A percentile compares a stretch with the other conserved stretches of the same genome.
These are phyloP conservation scores for Limulus polyphemus DNA, from an alignment of 2,888 invertebrate species.

Conservation along the genomic window DNA sequence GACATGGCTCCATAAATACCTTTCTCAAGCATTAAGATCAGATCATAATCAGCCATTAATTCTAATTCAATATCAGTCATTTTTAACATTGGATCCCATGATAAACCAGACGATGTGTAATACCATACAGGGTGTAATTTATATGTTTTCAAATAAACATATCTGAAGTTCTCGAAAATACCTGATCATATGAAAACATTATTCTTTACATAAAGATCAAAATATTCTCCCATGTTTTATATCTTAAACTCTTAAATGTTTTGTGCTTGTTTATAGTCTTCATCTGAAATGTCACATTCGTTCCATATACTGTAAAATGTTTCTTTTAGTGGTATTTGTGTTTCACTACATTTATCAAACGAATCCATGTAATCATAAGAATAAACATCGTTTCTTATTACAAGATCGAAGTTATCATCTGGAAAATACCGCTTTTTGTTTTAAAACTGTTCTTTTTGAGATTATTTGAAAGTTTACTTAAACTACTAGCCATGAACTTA, in stretches of 20 bases:
- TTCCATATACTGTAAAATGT: conserved; percentile 23
- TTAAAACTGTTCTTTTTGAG: conserved; percentile 16
- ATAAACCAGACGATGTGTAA: conserved; percentile 30
- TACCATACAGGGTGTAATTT: too few species aligned
- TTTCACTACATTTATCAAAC: conserved; percentile 25
- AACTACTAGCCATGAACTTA: too few species aligned
- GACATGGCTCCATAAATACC: too few species aligned
- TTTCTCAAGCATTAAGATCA: too few species aligned
- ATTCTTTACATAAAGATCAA: conserved; percentile 5
- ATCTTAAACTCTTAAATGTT: conserved; percentile 25
- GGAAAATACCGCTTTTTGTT: conserved; percentile 17
- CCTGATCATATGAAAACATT: conserved; percentile 30
- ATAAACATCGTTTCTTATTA: conserved; percentile 25
- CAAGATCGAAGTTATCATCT: conserved; percentile 4
- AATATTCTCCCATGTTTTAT: conserved; percentile 14
- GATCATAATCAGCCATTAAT: conserved; percentile 26
- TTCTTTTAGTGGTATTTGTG: conserved; percentile 22
- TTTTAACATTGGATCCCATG: conserved; percentile 32
- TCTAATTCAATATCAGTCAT: conserved; percentile 28
- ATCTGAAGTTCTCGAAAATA: conserved; percentile 32
- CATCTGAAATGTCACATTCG: conserved; percentile 11
- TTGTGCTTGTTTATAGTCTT: conserved; percentile 26
- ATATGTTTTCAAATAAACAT: conserved; percentile 26
- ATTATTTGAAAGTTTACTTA: conserved; percentile 22
- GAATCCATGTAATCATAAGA: conserved; percentile 31